Percentiles rank a stretch among this genome's conserved stretches.
phyloP scores from a whole-genome alignment of 2,797 vertebrate genomes.

The Acanthornis magna region DNA sequence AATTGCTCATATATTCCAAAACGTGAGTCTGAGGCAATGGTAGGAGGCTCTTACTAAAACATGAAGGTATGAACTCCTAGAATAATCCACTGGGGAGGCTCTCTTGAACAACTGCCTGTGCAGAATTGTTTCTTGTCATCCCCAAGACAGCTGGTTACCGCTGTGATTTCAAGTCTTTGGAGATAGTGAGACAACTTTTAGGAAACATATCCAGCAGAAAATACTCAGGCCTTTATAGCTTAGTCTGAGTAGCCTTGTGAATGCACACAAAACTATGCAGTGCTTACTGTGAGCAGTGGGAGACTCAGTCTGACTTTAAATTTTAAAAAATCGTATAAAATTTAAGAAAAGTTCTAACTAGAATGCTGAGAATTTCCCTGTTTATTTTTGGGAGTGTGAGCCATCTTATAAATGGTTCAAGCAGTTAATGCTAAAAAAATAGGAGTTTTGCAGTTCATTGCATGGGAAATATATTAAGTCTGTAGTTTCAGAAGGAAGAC shows the following conservation, averaged over 20 bases:
- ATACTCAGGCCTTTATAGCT: not conserved
- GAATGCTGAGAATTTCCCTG: not conserved
- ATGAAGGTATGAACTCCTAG: not conserved
- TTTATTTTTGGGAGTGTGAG: not conserved
- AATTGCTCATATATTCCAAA: not conserved
- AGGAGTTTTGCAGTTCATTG: not conserved
- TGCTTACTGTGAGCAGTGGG: not conserved
- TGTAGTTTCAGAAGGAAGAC: not conserved
- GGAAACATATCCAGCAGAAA: not conserved
- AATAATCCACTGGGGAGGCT: not conserved
- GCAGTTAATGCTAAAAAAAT: not conserved
- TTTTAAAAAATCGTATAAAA: not conserved
- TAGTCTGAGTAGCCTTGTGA: not conserved
- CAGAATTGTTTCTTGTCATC: not conserved
- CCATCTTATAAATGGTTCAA: not conserved
- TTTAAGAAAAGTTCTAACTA: not conserved
- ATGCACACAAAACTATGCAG: rapidly evolving
- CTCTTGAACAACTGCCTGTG: not conserved
- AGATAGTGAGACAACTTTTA: not conserved
- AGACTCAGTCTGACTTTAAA: not conserved
- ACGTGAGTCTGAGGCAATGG: not conserved
- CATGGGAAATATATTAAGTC: not conserved
- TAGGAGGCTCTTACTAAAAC: not conserved
- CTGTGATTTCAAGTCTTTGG: not conserved
- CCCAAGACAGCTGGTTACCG: not conserved